These are phyloP conservation scores for Tenthredo livida DNA, from an alignment of 2,888 invertebrate species.

Conservation along the genomic window DNA sequence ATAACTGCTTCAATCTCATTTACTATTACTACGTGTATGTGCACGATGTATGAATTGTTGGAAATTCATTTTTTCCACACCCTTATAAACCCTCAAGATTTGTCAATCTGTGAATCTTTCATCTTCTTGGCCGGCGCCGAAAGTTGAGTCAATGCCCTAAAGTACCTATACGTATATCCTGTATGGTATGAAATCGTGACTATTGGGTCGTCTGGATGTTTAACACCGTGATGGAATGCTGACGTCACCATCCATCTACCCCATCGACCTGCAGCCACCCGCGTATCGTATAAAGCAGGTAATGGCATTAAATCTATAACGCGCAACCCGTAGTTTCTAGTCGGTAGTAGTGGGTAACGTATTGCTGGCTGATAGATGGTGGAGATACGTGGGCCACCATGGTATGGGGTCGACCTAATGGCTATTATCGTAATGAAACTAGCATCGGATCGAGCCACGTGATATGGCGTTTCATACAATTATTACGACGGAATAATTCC, in stretches of 20 bases:
- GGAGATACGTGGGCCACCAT: slow-evolving; percentile 36
- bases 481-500: slow-evolving; percentile 21
- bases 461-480: slow-evolving; percentile 40
- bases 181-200: slow-evolving; percentile 14
- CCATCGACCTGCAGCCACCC: slow-evolving; percentile 61
- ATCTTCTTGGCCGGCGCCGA: neutral
- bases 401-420: slow-evolving; percentile 47
- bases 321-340: slow-evolving; percentile 58
- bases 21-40: neutral
- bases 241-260: slow-evolving; percentile 66
- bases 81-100: neutral
- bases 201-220: slow-evolving; percentile 38
- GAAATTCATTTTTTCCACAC: neutral
- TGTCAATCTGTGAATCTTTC: neutral
- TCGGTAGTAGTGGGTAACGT: slow-evolving; percentile 55
- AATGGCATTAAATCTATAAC: slow-evolving; percentile 65
- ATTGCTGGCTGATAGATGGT: slow-evolving; percentile 59
- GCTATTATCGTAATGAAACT: slow-evolving; percentile 54
- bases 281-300: slow-evolving; percentile 64
- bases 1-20: neutral
- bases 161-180: neutral
- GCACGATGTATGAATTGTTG: too few relatives aligned
- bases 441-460: slow-evolving; percentile 45
- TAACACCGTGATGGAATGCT: slow-evolving; percentile 64
- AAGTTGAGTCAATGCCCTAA: neutral